Evolutionary conservation across 92 coral and sea anemone genomes (phyloP).

Genomic region (Desmophyllum pertusum): DNA sequence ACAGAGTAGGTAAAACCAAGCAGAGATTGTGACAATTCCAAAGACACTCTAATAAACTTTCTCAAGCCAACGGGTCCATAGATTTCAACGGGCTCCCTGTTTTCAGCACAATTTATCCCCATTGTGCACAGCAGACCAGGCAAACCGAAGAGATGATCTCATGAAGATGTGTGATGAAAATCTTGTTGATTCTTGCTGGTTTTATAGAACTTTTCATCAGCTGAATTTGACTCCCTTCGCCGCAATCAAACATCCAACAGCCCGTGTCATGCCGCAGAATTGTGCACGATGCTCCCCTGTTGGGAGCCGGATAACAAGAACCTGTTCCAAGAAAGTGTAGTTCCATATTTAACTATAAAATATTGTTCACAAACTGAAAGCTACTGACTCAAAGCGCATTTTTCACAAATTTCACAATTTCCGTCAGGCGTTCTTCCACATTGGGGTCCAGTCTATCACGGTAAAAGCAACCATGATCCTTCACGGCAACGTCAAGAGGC

Average conservation of each 20-base stretch:
- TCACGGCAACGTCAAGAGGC: slow-evolving; percentile 11
- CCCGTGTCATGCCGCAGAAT: slow-evolving; percentile 77
- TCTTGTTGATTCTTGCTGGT: slow-evolving; percentile 83
- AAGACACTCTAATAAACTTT: slow-evolving; percentile 68
- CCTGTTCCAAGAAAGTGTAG: slow-evolving; percentile 94
- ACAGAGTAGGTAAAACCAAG: slow-evolving; percentile 84
- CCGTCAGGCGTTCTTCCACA: slow-evolving; percentile 14
- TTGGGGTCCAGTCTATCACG: slow-evolving; percentile 10
- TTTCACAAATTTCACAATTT: background rate
- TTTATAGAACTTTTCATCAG: slow-evolving; percentile 85
- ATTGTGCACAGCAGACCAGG: slow-evolving; percentile 94
- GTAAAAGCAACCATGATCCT: slow-evolving; percentile 24
- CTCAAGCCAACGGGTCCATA: slow-evolving; percentile 93
- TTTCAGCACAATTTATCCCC: slow-evolving; percentile 72
- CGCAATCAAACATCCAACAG: slow-evolving; percentile 99
- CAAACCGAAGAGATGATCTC: slow-evolving; percentile 94
- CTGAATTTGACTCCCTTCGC: slow-evolving; percentile 93
- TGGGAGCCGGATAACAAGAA: slow-evolving; percentile 84
- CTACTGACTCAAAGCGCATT: background rate
- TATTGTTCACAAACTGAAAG: no score
- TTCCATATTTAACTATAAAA: slow-evolving; percentile 55
- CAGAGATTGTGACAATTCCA: slow-evolving; percentile 78
- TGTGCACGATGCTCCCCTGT: slow-evolving; percentile 89
- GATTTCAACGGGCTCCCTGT: slow-evolving; percentile 69
- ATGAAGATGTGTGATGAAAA: slow-evolving; percentile 95